These are phyloP conservation scores for Copidosoma floridanum DNA, from an alignment of 1,140 invertebrate species.

Conservation along the genomic window DNA sequence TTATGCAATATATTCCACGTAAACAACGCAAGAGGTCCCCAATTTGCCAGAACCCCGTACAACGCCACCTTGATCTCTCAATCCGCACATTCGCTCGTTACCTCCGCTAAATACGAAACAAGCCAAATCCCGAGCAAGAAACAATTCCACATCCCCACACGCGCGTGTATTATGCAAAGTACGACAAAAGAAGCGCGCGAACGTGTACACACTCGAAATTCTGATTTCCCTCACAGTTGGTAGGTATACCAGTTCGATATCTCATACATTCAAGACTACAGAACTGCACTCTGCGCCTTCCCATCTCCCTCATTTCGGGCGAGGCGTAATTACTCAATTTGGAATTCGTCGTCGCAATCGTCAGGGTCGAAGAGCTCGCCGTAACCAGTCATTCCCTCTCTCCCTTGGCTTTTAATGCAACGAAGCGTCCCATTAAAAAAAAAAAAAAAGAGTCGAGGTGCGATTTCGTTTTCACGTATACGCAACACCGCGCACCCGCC, in stretches of 20 bases:
- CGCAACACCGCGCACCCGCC: slow-evolving; percentile 29
- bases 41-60: too few relatives aligned
- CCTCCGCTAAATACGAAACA: neutral
- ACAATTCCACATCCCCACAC: neutral
- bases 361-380: neutral
- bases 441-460: neutral
- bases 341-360: neutral
- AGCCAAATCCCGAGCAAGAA: neutral
- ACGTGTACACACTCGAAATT: too few relatives aligned
- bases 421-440: slow-evolving; percentile 25
- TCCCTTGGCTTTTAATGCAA: slow-evolving; percentile 18
- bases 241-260: slow-evolving; percentile 4
- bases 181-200: neutral
- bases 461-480: slow-evolving; percentile 19
- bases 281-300: too few relatives aligned
- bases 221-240: too few relatives aligned
- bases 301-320: too few relatives aligned
- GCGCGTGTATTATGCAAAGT: too few relatives aligned
- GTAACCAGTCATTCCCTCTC: too few relatives aligned
- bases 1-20: too few relatives aligned
- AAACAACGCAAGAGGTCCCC: too few relatives aligned
- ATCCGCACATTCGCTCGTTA: neutral
- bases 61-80: too few relatives aligned
- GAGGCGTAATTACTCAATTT: slow-evolving; percentile 26
- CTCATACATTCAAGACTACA: too few relatives aligned